Base-by-base conservation (phyloP, 2,113 vertebrate genomes). In the Oryzias curvinotus region DNA sequence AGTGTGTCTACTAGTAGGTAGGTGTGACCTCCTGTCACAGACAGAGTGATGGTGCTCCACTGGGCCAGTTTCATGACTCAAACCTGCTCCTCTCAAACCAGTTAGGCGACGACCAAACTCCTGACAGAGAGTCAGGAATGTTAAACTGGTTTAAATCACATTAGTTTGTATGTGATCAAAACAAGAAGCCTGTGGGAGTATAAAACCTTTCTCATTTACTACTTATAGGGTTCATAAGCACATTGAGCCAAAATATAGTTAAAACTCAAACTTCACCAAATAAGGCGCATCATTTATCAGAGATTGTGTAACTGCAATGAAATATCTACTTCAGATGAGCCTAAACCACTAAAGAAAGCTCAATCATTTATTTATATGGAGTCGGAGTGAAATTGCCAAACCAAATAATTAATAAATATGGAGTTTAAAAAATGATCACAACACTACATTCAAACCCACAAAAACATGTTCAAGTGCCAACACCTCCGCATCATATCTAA, bases 341-440 rank as follows among this genome's bases (percentile, higher is more conserved):
- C 12, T n/a, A 12, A 48, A 47, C 14, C 53, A 26, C 62, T 57
- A 73, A 14, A 42, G n/a, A 62, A 53, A 65, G 47, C 3, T 26
- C 44, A 23, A n/a, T 6, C 16, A 53, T 58, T 30, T 62, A 70
- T 67, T 47, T 42, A 53, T 63, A 58, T 61, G 52, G 45, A 21
- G 14, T n/a, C 14, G 65, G 25, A 19, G 65, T n/a, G 4, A 49
- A 73, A 68, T 81, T 83, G 67, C 74, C 79, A 82, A 85, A 84
- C 74, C 36, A 36, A 8, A 13, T 36, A 36, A 36, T 36, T 36
- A 36, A 36, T 13, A 36, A 36, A 36, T 36, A 36, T 36, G 10
- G 8, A 3, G 10, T 36, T 75, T 65, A 69, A 73, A 83, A 85
- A 49, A 67, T 71, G 80, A 51, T 57, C 55, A 60, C 58, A 71